Evolutionary conservation across 2,113 vertebrate species (phyloP).

Genomic region (Dendrocopos noguchii): DNA sequence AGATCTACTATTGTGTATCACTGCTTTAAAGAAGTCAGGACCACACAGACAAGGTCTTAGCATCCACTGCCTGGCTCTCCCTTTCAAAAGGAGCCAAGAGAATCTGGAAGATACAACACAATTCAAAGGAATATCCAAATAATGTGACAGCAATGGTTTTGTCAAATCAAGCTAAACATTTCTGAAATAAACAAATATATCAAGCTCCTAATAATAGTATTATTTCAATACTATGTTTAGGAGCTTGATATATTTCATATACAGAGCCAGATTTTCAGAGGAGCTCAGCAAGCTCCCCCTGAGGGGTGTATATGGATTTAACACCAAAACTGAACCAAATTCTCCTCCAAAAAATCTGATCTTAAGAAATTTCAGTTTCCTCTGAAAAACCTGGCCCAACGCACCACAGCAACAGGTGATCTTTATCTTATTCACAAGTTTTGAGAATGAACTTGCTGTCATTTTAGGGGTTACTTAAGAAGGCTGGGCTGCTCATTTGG

Average conservation of each 20-base stretch:
- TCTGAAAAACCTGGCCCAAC: background rate
- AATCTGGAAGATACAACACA: background rate
- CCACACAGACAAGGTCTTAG: background rate
- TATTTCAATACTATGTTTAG: background rate
- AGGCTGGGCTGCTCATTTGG: background rate
- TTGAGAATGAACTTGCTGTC: background rate
- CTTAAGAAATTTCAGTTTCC: background rate
- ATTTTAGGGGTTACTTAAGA: background rate
- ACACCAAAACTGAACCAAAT: background rate
- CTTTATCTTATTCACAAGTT: background rate
- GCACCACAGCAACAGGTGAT: background rate
- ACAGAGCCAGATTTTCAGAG: background rate
- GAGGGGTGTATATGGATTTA: background rate
- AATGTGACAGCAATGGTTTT: background rate
- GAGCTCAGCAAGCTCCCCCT: no score
- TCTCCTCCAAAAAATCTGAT: background rate
- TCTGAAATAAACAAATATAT: background rate
- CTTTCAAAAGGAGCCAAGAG: background rate
- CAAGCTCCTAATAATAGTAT: background rate
- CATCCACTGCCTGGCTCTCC: background rate
- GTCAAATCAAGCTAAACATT: background rate
- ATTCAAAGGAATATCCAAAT: background rate
- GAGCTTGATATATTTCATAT: background rate
- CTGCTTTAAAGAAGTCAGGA: background rate
- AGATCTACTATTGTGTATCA: background rate